Percentiles rank a stretch among this genome's conserved stretches.
Evolutionary conservation across 2,113 vertebrate genomes (phyloP).

Genomic region (Zapus hudsonius): DNA sequence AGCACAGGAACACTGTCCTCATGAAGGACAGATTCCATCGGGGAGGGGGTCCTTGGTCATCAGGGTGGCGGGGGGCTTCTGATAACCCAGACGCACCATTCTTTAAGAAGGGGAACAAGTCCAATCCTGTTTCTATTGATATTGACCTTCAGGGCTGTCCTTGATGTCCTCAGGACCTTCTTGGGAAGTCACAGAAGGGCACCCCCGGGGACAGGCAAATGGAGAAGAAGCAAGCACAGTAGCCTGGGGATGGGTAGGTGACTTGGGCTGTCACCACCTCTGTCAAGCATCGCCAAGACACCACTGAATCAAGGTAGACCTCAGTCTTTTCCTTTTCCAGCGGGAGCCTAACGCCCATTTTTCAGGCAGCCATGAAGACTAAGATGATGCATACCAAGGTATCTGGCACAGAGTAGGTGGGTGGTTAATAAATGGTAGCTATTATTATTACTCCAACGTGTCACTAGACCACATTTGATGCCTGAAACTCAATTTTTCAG

Average conservation of each 20-base stretch:
- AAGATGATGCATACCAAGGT: conserved; percentile 61
- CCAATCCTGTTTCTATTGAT: neutral
- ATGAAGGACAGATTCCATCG: neutral
- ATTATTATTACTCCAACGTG: conserved; percentile 68
- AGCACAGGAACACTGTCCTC: neutral
- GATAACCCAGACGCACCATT: neutral
- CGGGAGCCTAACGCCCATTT: conserved; percentile 49
- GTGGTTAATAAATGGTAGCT: conserved; percentile 75
- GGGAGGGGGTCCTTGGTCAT: neutral
- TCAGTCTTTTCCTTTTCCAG: neutral
- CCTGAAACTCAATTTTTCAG: conserved; percentile 72
- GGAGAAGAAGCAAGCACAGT: neutral
- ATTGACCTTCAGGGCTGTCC: too few species aligned
- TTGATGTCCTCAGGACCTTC: neutral
- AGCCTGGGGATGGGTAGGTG: neutral
- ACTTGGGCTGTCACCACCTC: neutral
- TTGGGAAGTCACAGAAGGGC: neutral
- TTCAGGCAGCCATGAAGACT: conserved; percentile 48
- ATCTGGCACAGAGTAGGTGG: conserved; percentile 69
- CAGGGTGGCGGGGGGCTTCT: too few species aligned
- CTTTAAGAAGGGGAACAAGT: too few species aligned
- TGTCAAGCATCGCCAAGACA: neutral
- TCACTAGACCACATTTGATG: conserved; percentile 72
- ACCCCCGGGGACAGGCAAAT: neutral
- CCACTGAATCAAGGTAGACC: neutral